Base-by-base conservation (phyloP, 2,888 invertebrate species). In the Acrobasis consociella region DNA sequence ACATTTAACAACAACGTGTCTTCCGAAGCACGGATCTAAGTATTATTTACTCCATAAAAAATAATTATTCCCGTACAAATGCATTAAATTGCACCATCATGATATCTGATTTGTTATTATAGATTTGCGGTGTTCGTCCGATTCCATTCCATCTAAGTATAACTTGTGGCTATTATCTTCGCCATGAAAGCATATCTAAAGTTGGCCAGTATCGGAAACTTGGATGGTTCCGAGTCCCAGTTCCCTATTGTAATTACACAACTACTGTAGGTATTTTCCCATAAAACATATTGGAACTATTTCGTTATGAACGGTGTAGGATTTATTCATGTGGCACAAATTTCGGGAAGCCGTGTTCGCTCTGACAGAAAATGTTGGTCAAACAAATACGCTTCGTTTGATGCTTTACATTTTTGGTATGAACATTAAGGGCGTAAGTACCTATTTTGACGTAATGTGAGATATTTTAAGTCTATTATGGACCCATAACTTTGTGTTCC, bases 281-380 rank as follows among this genome's bases (percentile, higher is more conserved):
- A 46, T 46, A 46, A 46, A 46, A n/a, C 46, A 46, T 46, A 46
- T 46, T n/a, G n/a, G 46, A 46, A 46, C 11, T 46, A 13, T 46
- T 11, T 9, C 42, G n/a, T 46, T n/a, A 31, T 52, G 5, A 13
- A 50, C 2, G 9, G 17, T 17, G 17, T 50, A 50, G 13, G 15
- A 37, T 46, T 46, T 46, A 46, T 53, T 53, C 55, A 55, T 39
- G 15, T 39, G 39, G 15, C 31, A 31, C 52, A n/a, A 38, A 38
- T 38, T 53, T 53, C 38, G n/a, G 38, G 38, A 53, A 37, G 38
- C 53, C 37, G 53, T 37, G 53, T 15, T 39, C 60, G 49, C 10
- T 64, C 59, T 65, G 52, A 49, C 62, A 60, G 62, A 65, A 65
- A 65, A 65, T 65, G 52, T 64, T 62, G 60, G 60, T 59, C 52